These are phyloP conservation scores for Heliconius hewitsoni DNA, from an alignment of 1,140 invertebrate species.

Conservation along the genomic window DNA sequence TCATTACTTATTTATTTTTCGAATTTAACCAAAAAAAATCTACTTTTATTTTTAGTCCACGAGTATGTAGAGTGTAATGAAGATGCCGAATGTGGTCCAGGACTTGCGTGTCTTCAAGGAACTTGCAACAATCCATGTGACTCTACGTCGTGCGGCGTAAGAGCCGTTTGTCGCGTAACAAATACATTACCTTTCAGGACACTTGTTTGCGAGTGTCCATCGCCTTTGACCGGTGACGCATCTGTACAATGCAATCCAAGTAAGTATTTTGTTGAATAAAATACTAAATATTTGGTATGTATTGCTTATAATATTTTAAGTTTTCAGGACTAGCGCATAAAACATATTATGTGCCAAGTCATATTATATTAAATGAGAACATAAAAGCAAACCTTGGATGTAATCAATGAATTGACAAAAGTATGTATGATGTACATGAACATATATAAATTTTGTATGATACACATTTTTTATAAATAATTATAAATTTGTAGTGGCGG, in stretches of 20 bases:
- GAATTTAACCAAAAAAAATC: neutral
- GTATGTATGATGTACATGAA: neutral
- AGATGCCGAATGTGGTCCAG: conserved; percentile 91
- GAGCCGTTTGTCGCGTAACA: conserved; percentile 90
- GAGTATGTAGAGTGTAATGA: conserved; percentile 86
- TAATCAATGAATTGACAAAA: neutral
- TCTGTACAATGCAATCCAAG: conserved; percentile 90
- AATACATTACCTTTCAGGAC: conserved; percentile 92
- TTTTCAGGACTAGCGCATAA: neutral
- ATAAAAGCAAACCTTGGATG: neutral
- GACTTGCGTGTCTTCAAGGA: conserved; percentile 92
- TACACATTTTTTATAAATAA: conserved; percentile 4
- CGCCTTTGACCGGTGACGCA: conserved; percentile 91
- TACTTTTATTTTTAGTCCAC: conserved; percentile 74
- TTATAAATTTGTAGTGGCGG: conserved; percentile 17
- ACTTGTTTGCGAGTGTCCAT: conserved; percentile 92
- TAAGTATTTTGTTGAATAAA: conserved; percentile 67
- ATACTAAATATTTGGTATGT: neutral
- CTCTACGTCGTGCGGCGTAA: conserved; percentile 89
- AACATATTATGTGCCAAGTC: neutral
- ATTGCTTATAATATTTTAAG: conserved; percentile 17
- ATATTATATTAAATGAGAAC: neutral
- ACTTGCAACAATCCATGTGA: conserved; percentile 92
- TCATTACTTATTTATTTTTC: neutral
- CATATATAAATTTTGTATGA: neutral